These are phyloP conservation scores for Galaxias olidus DNA, from an alignment of 2,797 vertebrate genomes.

Conservation along the genomic window DNA sequence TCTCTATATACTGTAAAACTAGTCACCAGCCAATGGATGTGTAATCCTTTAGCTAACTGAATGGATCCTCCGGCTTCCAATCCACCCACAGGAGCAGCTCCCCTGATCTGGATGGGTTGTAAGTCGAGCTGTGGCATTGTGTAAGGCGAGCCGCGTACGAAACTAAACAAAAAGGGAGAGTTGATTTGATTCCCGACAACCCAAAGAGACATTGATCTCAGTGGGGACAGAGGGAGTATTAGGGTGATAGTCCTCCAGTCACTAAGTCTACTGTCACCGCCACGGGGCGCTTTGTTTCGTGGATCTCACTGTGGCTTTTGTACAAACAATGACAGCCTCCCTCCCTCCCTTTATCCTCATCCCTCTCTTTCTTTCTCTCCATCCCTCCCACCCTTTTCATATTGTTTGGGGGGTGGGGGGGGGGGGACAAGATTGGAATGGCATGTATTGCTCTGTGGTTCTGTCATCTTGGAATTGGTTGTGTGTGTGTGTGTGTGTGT, in stretches of 20 bases:
- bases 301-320: conserved; percentile 56
- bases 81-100: conserved; percentile 34
- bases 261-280: conserved; percentile 59
- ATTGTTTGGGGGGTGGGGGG: conserved; percentile 59
- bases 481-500: conserved; percentile 46
- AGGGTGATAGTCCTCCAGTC: conserved; percentile 41
- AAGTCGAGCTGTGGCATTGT: conserved; percentile 37
- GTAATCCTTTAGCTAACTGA: conserved; percentile 51
- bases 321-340: conserved; percentile 52
- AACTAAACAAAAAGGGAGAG: conserved; percentile 29
- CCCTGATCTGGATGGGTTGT: conserved; percentile 18
- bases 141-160: conserved; percentile 15
- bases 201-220: conserved; percentile 38
- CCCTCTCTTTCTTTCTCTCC: background rate
- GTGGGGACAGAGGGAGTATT: conserved; percentile 25
- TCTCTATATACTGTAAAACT: conserved; percentile 15
- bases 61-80: conserved; percentile 44
- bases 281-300: conserved; percentile 71
- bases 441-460: conserved; percentile 57
- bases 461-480: conserved; percentile 63
- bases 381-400: conserved; percentile 39
- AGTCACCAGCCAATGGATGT: conserved; percentile 34
- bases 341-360: conserved; percentile 13
- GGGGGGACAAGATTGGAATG: conserved; percentile 64
- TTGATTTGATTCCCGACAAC: conserved; percentile 50